phyloP scores from a whole-genome alignment of 2,113 vertebrate genomes.

The Sinocyclocheilus anophthalmus region DNA sequence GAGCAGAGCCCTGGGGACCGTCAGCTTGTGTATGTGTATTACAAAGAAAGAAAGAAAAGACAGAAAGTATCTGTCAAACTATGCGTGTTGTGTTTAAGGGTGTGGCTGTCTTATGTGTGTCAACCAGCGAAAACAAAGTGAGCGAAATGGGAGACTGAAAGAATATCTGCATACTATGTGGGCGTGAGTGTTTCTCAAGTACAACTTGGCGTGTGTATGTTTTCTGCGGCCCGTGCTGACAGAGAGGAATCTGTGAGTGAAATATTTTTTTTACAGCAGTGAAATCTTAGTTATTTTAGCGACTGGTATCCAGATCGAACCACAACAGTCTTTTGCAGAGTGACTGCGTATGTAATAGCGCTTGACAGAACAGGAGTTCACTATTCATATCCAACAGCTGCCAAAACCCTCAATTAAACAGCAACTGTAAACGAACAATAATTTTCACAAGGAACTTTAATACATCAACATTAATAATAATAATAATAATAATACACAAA shows the following conservation, averaged over 20 bases:
- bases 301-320: conserved; percentile 69
- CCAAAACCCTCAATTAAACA: conserved; percentile 45
- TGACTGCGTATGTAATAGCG: conserved; percentile 67
- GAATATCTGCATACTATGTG: conserved; percentile 3
- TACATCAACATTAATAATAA: background rate
- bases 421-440: background rate
- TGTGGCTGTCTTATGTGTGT: conserved; percentile 18
- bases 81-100: background rate
- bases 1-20: conserved; percentile 51
- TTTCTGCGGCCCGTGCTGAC: conserved; percentile 6
- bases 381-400: conserved; percentile 28
- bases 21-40: conserved; percentile 36
- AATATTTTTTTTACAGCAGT: conserved; percentile 68
- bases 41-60: conserved; percentile 28
- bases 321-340: conserved; percentile 39
- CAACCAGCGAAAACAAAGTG: background rate
- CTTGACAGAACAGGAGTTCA: conserved; percentile 66
- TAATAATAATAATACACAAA: no score
- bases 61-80: conserved; percentile 12
- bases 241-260: conserved; percentile 55
- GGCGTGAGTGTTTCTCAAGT: conserved; percentile 13
- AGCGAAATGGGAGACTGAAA: background rate
- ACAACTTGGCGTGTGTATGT: conserved; percentile 7
- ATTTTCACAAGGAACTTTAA: conserved; percentile 40
- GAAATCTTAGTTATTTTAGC: conserved; percentile 68